phyloP scores from a whole-genome alignment of 2,888 invertebrate genomes.

The Papilio gigon region DNA sequence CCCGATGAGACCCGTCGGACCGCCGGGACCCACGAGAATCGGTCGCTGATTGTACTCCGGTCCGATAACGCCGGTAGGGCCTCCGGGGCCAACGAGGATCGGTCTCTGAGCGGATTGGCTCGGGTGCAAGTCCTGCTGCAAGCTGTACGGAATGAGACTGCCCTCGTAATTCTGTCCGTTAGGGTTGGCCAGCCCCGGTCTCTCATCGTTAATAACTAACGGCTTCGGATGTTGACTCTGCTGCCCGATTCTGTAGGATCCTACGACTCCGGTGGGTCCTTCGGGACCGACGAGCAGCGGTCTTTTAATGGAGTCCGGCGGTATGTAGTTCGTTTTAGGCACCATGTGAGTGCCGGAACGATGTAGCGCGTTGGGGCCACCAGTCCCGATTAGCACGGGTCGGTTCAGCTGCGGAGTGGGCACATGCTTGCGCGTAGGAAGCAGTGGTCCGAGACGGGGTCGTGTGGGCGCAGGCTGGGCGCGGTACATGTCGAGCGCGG shows the following conservation, averaged over 20 bases:
- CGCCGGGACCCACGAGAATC: slow-evolving; percentile 68
- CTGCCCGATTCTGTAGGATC: slow-evolving; percentile 44
- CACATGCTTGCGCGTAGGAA: neutral
- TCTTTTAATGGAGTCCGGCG: slow-evolving; percentile 40
- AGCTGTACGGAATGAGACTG: slow-evolving; percentile 50
- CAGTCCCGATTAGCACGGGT: slow-evolving; percentile 51
- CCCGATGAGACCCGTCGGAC: slow-evolving; percentile 60
- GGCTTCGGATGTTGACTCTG: slow-evolving; percentile 43
- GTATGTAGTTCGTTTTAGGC: slow-evolving; percentile 58
- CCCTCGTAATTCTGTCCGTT: slow-evolving; percentile 34
- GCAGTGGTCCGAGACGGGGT: neutral
- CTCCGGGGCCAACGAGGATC: slow-evolving; percentile 71
- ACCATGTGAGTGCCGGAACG: slow-evolving; percentile 55
- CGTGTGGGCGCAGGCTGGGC: slow-evolving; percentile 33
- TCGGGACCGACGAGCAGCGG: slow-evolving; percentile 70
- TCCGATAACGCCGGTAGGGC: slow-evolving; percentile 76
- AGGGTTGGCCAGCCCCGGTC: slow-evolving; percentile 35
- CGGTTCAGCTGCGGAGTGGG: slow-evolving; percentile 13
- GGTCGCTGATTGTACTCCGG: slow-evolving; percentile 47
- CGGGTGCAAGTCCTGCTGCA: slow-evolving; percentile 41
- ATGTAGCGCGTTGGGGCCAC: slow-evolving; percentile 61
- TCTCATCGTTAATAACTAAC: slow-evolving; percentile 50
- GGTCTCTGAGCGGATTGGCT: slow-evolving; percentile 52
- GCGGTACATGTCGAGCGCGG: slow-evolving; percentile 42
- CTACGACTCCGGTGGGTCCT: slow-evolving; percentile 51